Evolutionary conservation across 2,113 vertebrate genomes (phyloP).

Genomic region (Notarius lentiginosus): DNA sequence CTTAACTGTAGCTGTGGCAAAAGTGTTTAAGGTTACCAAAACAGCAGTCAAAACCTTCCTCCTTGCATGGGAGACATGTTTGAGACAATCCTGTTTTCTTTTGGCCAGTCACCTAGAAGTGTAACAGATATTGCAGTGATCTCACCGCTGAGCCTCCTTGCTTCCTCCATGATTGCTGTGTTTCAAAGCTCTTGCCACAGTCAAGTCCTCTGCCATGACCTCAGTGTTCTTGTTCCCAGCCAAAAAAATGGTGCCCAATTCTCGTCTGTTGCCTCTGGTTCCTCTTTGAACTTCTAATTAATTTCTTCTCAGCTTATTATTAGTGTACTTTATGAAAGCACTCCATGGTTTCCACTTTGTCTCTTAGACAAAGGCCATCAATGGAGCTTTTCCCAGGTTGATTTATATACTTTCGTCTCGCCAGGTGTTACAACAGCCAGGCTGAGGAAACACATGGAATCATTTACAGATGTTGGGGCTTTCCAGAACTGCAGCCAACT

Average conservation of each 20-base stretch:
- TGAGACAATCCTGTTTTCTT: conserved; percentile 55
- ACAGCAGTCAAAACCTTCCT: conserved; percentile 52
- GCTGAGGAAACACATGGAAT: conserved; percentile 43
- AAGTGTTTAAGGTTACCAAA: conserved; percentile 56
- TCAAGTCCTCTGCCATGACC: conserved; percentile 47
- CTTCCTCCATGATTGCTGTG: conserved; percentile 44
- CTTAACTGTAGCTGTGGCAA: conserved; percentile 54
- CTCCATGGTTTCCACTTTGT: neutral
- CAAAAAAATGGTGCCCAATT: neutral
- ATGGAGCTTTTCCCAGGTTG: neutral
- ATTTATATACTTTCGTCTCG: conserved; percentile 13
- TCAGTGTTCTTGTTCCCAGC: conserved; percentile 25
- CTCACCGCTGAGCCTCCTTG: conserved; percentile 56
- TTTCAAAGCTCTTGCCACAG: conserved; percentile 26
- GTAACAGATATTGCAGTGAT: conserved; percentile 47
- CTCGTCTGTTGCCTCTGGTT: conserved; percentile 29
- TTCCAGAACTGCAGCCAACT: conserved; percentile 36
- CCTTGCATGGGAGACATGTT: conserved; percentile 56
- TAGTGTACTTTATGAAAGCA: neutral
- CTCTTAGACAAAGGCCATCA: neutral
- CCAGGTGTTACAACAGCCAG: neutral
- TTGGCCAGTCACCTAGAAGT: conserved; percentile 54
- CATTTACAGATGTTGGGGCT: conserved; percentile 42
- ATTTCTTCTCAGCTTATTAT: neutral
- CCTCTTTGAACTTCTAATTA: neutral